These are phyloP conservation scores for Xylocampa areola DNA, from an alignment of 2,888 invertebrate genomes.

Conservation along the genomic window DNA sequence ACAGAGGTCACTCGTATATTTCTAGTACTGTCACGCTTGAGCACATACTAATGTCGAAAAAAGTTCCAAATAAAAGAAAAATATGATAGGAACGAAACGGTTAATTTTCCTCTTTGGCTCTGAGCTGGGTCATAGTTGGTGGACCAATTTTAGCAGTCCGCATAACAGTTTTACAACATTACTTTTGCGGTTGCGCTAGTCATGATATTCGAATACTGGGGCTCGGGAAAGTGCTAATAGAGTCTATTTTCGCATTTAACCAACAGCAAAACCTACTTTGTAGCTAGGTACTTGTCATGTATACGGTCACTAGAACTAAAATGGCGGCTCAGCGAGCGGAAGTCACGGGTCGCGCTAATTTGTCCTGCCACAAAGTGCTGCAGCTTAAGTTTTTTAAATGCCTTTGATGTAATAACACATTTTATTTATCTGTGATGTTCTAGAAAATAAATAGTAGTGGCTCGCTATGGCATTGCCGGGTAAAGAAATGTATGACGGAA, in stretches of 20 bases:
- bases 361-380: constrained; percentile 34
- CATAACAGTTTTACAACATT: constrained; percentile 4
- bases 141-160: constrained; percentile 10
- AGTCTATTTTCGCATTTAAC: constrained; percentile 10
- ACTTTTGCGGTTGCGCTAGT: not conserved
- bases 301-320: constrained; percentile 36
- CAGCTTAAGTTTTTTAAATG: constrained; percentile 42
- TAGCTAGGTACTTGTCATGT: constrained; percentile 5
- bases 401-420: constrained; percentile 24
- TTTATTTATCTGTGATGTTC: constrained; percentile 22
- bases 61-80: not conserved
- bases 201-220: not conserved
- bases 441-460: constrained; percentile 19
- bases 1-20: not conserved
- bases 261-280: constrained; percentile 2
- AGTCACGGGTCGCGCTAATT: constrained; percentile 55
- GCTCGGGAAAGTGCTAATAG: not conserved
- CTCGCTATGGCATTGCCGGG: constrained; percentile 3
- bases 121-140: constrained; percentile 11
- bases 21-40: not conserved
- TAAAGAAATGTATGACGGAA: constrained; percentile 18
- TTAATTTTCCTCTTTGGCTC: not conserved
- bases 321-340: constrained; percentile 46
- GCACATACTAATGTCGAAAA: not conserved
- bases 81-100: not conserved